Evolutionary conservation across 2,888 invertebrate species (phyloP), one percentile per base, ranked within the genome.

Genomic region (Bellardia bayeri): DNA sequence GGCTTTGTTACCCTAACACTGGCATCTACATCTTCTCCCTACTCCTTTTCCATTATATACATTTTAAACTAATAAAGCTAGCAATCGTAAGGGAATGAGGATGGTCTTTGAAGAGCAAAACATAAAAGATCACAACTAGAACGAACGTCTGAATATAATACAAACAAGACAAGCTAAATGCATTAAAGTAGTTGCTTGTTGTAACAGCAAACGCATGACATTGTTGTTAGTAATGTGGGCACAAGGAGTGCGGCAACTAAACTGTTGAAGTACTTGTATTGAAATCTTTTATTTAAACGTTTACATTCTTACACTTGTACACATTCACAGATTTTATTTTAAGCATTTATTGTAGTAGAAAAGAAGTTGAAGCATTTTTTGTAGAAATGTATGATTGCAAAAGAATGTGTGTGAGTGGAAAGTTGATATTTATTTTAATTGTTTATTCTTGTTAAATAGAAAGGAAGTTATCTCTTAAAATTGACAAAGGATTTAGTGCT

Each of bases 141-240:
- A 54, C 23, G 45, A 74, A 54, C 23, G 23, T 37, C 9, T 58
- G 49, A 45, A 13, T 23, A 58, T 8, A 71, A 37, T 37, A 84
- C 40, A 72, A 58, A 33, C 61, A 71, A 37, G 45, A 84, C 40
- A 72, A 58, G 42, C 61, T 74, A 80, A 85, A 85, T 42, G 79
- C 79, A 79, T 85, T 75, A 23, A 76, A 74, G 45, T 64, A 49
- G 9, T 68, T 72, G 37, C 40, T 42, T 68, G n/a, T 82, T 75
- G 42, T 33, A 30, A 16, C 49, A 69, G n/a, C 23, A 42, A 51
- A 45, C n/a, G 71, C 83, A 78, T 45, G 42, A 13, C 37, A 54
- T 68, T 49, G 37, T 75, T 66, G 56, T 66, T 58, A 82, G 3
- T 23, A n/a, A 54, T 16, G 33, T 16, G 16, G 45, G 49, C 8